Evolutionary conservation across 1,140 invertebrate genomes (phyloP).

Genomic region (Asobara japonica): DNA sequence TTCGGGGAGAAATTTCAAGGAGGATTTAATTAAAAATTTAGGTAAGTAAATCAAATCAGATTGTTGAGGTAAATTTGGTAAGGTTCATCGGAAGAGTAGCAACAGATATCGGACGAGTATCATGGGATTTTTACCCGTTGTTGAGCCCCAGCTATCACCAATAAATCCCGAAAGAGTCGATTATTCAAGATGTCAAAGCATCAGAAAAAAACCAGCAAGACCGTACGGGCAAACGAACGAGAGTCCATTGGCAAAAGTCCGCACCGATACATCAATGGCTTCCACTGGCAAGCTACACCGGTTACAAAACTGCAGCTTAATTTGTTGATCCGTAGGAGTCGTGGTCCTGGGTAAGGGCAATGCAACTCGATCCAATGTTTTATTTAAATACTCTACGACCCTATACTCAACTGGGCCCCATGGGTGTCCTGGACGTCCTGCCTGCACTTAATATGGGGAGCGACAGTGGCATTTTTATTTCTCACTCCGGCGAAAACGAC

Average conservation of each 20-base stretch:
- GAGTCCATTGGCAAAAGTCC: background rate
- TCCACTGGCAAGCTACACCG: background rate
- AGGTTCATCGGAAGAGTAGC: no score
- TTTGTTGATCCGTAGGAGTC: slow-evolving; percentile 50
- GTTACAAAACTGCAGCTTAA: slow-evolving; percentile 46
- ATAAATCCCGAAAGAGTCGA: background rate
- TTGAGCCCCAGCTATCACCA: no score
- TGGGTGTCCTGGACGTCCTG: slow-evolving; percentile 53
- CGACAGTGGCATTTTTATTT: slow-evolving; percentile 56
- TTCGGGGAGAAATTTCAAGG: no score
- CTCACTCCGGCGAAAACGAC: slow-evolving; percentile 41
- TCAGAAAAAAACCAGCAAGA: background rate
- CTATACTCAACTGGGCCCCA: slow-evolving; percentile 44
- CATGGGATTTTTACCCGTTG: no score
- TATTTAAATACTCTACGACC: slow-evolving; percentile 57
- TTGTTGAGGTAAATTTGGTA: no score
- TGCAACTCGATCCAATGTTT: slow-evolving; percentile 53
- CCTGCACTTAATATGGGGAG: slow-evolving; percentile 56
- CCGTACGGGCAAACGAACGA: background rate
- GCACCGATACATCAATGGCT: background rate
- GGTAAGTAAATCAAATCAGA: no score
- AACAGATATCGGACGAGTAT: no score
- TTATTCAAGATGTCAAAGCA: slow-evolving; percentile 6
- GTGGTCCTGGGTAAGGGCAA: slow-evolving; percentile 40
- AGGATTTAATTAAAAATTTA: no score